Evolutionary conservation across 2,797 vertebrate species (phyloP).

Genomic region (Pangasius macronema): DNA sequence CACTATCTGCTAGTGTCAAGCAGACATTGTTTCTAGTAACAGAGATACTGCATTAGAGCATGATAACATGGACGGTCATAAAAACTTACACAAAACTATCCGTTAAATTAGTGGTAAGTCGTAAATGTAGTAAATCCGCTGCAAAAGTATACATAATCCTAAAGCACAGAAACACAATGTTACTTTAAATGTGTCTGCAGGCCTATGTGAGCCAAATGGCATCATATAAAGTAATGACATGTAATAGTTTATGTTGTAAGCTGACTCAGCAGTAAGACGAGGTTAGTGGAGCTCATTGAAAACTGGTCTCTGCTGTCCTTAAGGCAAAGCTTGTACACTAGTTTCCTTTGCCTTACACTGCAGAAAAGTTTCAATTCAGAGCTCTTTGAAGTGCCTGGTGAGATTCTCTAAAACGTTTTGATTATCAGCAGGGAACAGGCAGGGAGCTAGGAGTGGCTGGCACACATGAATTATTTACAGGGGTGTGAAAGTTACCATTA

Average conservation of each 20-base stretch:
- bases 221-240: constrained; percentile 27
- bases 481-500: constrained; percentile 27
- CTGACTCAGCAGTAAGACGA: constrained; percentile 65
- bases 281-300: constrained; percentile 56
- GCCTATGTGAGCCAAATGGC: not conserved
- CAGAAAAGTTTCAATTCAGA: constrained; percentile 38
- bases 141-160: not conserved
- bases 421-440: constrained; percentile 61
- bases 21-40: not conserved
- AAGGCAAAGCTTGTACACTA: constrained; percentile 46
- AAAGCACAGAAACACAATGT: not conserved
- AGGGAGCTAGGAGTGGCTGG: constrained; percentile 45
- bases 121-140: too few species aligned
- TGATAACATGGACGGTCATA: too few species aligned
- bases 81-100: too few species aligned
- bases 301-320: constrained; percentile 55
- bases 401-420: constrained; percentile 28
- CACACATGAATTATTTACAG: constrained; percentile 47
- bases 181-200: not conserved
- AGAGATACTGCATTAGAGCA: not conserved
- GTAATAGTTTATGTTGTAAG: constrained; percentile 41
- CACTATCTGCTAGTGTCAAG: not conserved
- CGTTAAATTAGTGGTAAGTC: too few species aligned
- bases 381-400: constrained; percentile 60
- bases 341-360: constrained; percentile 57